Evolutionary conservation across 1,140 invertebrate genomes (phyloP).

Genomic region (Eupeodes corollae): DNA sequence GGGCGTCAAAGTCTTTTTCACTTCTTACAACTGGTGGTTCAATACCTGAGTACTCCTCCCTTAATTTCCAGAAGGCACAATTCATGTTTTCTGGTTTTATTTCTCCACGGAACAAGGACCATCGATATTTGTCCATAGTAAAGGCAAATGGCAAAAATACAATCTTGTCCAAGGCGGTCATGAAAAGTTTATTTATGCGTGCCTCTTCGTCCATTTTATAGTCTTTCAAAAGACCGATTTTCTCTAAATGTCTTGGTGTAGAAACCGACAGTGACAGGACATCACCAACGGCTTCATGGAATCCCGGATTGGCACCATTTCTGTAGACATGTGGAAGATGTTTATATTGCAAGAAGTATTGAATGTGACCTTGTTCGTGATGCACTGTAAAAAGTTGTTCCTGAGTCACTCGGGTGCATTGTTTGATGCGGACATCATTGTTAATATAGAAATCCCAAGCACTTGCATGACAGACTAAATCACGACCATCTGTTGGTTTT

Average conservation of each 20-base stretch:
- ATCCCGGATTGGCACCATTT: slow-evolving; percentile 62
- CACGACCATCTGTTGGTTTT: slow-evolving; percentile 59
- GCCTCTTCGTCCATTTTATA: slow-evolving; percentile 53
- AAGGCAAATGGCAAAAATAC: slow-evolving; percentile 81
- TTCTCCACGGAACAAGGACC: slow-evolving; percentile 71
- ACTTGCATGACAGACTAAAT: slow-evolving; percentile 81
- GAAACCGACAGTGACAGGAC: slow-evolving; percentile 71
- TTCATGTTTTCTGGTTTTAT: slow-evolving; percentile 60
- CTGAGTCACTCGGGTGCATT: slow-evolving; percentile 66
- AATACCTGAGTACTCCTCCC: slow-evolving; percentile 66
- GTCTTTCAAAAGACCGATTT: slow-evolving; percentile 56
- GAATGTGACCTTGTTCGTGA: slow-evolving; percentile 80
- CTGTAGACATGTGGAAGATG: slow-evolving; percentile 60
- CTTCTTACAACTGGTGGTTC: slow-evolving; percentile 61
- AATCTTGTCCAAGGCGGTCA: slow-evolving; percentile 72
- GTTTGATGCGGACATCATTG: slow-evolving; percentile 80
- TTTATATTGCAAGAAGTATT: slow-evolving; percentile 77
- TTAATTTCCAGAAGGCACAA: slow-evolving; percentile 60
- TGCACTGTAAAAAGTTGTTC: slow-evolving; percentile 68
- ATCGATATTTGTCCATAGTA: slow-evolving; percentile 76
- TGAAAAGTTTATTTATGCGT: slow-evolving; percentile 66
- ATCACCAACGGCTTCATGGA: slow-evolving; percentile 90
- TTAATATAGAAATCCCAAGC: slow-evolving; percentile 84
- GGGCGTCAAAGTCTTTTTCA: slow-evolving; percentile 76
- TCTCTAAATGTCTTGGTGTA: slow-evolving; percentile 66